phyloP scores from a whole-genome alignment of 1,140 invertebrate species.

The Pentalonia nigronervosa region DNA sequence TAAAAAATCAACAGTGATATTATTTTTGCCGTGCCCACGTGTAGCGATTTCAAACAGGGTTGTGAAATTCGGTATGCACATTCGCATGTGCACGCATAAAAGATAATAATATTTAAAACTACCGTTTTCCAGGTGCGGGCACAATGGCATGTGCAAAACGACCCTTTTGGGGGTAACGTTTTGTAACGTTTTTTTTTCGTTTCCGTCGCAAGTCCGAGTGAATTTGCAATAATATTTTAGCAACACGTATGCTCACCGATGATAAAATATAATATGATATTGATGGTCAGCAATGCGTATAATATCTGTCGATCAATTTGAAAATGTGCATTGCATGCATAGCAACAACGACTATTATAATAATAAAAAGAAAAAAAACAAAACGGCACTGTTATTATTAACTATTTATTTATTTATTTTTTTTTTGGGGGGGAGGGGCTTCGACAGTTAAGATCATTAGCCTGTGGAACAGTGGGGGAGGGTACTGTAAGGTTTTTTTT shows the following conservation, averaged over 20 bases:
- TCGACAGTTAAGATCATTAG: too few relatives aligned
- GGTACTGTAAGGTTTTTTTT: too few relatives aligned
- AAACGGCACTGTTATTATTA: slow-evolving; percentile 11
- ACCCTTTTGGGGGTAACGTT: not conserved
- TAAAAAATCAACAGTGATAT: not conserved
- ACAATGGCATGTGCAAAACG: not conserved
- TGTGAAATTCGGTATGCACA: not conserved
- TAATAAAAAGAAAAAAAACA: not conserved
- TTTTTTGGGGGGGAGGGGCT: too few relatives aligned
- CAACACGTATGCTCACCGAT: too few relatives aligned
- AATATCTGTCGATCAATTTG: not conserved
- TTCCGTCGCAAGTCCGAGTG: not conserved
- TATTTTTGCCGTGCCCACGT: not conserved
- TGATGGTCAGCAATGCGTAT: not conserved
- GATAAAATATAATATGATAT: not conserved
- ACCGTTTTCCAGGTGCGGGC: not conserved
- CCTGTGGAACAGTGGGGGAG: too few relatives aligned
- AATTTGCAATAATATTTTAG: not conserved
- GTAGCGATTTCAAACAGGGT: not conserved
- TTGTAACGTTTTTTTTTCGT: not conserved
- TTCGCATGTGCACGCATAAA: not conserved
- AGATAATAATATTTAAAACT: not conserved
- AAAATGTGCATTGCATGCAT: not conserved
- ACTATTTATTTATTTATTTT: too few relatives aligned
- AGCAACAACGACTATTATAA: not conserved